These are phyloP conservation scores for Leptestheria dahalacensis DNA, from an alignment of 1,140 invertebrate genomes.

Conservation along the genomic window DNA sequence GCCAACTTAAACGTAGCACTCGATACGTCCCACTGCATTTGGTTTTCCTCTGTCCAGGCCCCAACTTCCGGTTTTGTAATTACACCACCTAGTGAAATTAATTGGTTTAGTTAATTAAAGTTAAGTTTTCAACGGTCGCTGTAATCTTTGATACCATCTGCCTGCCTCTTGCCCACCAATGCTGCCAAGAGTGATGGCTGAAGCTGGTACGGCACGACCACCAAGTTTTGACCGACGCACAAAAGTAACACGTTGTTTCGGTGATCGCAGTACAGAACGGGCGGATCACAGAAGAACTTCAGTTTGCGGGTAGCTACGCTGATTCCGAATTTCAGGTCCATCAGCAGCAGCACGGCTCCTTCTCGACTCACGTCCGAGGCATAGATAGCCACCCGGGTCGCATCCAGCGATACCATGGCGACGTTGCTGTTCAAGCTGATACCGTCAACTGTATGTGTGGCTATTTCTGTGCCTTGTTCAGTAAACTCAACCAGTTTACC, in stretches of 20 bases:
- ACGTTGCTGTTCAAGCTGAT: background rate
- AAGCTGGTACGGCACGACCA: slow-evolving; percentile 2
- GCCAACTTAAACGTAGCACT: background rate
- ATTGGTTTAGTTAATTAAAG: too few species aligned
- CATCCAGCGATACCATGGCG: background rate
- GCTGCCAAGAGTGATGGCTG: slow-evolving; percentile 1
- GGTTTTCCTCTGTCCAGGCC: background rate
- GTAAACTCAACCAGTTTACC: slow-evolving; percentile 3
- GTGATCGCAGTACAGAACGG: background rate
- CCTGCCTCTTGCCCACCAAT: background rate
- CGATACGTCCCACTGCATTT: background rate
- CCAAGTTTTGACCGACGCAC: slow-evolving; percentile 5
- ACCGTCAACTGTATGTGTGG: background rate
- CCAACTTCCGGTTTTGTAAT: too few species aligned
- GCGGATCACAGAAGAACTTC: slow-evolving; percentile 10
- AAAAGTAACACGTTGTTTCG: background rate
- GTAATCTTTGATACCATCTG: too few species aligned
- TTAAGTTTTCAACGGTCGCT: too few species aligned
- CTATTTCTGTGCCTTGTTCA: background rate
- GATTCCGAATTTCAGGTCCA: slow-evolving; percentile 8
- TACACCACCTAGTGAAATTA: too few species aligned
- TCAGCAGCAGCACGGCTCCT: background rate
- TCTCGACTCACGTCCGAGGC: background rate
- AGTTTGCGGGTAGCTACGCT: slow-evolving; percentile 3
- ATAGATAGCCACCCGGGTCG: slow-evolving; percentile 2